Percentiles rank a stretch among this genome's conserved stretches.
These are phyloP conservation scores for Drosophila paranaensis DNA, from an alignment of 2,888 invertebrate genomes.

Conservation along the genomic window DNA sequence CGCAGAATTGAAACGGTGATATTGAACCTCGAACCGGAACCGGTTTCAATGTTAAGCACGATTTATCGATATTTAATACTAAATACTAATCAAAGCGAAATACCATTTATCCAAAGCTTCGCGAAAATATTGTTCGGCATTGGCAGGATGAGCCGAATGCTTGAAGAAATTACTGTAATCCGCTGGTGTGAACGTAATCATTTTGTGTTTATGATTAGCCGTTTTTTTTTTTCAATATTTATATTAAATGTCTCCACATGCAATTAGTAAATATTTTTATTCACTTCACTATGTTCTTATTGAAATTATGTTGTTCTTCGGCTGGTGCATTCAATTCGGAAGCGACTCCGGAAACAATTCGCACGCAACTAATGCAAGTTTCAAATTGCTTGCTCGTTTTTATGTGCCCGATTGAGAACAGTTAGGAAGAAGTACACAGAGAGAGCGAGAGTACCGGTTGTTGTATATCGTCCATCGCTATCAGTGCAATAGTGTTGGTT, in stretches of 20 bases:
- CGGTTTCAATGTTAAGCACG: slow-evolving; percentile 33
- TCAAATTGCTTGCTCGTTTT: slow-evolving; percentile 45
- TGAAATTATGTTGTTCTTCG: neutral
- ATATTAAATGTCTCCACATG: neutral
- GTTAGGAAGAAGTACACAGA: neutral
- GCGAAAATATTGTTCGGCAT: slow-evolving; percentile 80
- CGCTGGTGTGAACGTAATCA: slow-evolving; percentile 74
- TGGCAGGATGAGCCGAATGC: slow-evolving; percentile 76
- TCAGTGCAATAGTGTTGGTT: slow-evolving; percentile 24
- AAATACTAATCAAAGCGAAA: slow-evolving; percentile 23
- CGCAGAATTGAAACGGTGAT: neutral
- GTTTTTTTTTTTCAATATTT: slow-evolving; percentile 20
- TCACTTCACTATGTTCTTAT: slow-evolving; percentile 11
- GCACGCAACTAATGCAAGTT: slow-evolving; percentile 64
- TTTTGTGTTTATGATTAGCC: slow-evolving; percentile 42
- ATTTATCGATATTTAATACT: neutral
- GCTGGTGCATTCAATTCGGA: neutral
- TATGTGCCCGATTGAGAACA: slow-evolving; percentile 33
- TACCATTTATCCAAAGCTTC: slow-evolving; percentile 75
- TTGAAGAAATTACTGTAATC: slow-evolving; percentile 79
- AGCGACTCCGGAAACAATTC: slow-evolving; percentile 39
- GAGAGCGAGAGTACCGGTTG: slow-evolving; percentile 30
- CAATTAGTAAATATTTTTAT: neutral
- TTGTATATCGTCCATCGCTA: slow-evolving; percentile 44
- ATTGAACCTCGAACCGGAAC: slow-evolving; percentile 39